Conservation (phyloP, 1,140 invertebrate species). For the Hyles vespertilio region DNA sequence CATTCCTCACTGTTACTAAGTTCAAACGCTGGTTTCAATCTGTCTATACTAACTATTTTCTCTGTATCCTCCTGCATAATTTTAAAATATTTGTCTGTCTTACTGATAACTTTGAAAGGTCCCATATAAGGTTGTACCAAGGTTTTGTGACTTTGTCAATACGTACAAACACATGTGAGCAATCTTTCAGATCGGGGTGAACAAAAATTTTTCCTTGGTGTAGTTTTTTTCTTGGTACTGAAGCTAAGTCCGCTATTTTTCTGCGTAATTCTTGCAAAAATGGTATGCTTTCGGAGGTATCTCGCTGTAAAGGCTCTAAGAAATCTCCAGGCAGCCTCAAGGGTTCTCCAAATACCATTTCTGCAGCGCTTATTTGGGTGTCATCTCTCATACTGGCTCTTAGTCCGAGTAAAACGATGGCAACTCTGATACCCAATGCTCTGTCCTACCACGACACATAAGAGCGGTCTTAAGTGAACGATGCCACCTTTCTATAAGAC, state of each 20-base stretch:
- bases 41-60: too few relatives aligned
- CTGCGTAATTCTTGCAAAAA: too few relatives aligned
- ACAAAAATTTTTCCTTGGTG: conserved; percentile 6
- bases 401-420: conserved; percentile 5
- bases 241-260: background rate
- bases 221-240: background rate
- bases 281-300: too few relatives aligned
- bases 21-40: too few relatives aligned
- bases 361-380: conserved; percentile 4
- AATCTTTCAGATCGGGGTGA: background rate
- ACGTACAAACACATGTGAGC: conserved; percentile 2
- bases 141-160: conserved; percentile 9
- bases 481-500: conserved; percentile 4
- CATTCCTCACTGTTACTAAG: too few relatives aligned
- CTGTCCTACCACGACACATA: background rate
- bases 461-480: background rate
- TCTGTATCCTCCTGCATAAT: too few relatives aligned
- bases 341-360: conserved; percentile 6
- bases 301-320: conserved; percentile 4
- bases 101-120: conserved; percentile 10
- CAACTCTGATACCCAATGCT: conserved; percentile 3
- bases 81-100: too few relatives aligned
- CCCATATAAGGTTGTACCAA: conserved; percentile 13
- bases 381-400: background rate
- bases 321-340: conserved; percentile 12